phyloP scores from a whole-genome alignment of 2,797 vertebrate genomes.

The Malurus leucopterus region DNA sequence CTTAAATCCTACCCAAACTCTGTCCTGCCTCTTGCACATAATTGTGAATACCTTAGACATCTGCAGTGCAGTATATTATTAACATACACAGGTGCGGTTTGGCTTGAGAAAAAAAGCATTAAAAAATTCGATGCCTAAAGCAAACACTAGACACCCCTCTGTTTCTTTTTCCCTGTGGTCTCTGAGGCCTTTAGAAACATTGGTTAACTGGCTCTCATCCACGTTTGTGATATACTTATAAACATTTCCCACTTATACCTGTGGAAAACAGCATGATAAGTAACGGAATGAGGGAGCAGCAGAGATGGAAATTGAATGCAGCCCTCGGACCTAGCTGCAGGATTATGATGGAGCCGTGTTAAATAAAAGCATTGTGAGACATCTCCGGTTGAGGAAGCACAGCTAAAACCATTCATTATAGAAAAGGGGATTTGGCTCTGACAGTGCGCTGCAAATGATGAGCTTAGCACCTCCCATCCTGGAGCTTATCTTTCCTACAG shows the following conservation, averaged over 20 bases:
- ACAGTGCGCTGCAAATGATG: rapidly evolving
- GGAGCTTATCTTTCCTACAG: not conserved
- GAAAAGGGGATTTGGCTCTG: not conserved
- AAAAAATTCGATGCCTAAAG: not conserved
- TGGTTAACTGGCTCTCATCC: not conserved
- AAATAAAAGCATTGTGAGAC: not conserved
- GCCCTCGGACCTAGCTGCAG: not conserved
- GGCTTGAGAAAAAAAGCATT: not conserved
- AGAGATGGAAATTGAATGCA: not conserved
- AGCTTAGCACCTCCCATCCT: not conserved
- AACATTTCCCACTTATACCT: not conserved
- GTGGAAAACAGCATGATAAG: not conserved
- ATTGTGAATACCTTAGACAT: not conserved
- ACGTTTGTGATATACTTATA: not conserved
- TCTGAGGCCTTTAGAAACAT: not conserved
- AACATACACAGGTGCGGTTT: not conserved
- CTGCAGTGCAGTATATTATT: not conserved
- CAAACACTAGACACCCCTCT: not conserved
- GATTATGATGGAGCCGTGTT: not conserved
- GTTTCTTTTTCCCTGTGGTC: not conserved
- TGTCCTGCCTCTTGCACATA: not conserved
- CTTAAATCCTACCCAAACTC: not conserved
- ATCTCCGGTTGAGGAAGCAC: not conserved
- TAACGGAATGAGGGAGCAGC: not conserved
- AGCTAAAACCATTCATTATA: not conserved